Percentiles rank a stretch among this genome's conserved stretches.
phyloP scores from a whole-genome alignment of 2,113 vertebrate species.

The Hypanus sabinus region DNA sequence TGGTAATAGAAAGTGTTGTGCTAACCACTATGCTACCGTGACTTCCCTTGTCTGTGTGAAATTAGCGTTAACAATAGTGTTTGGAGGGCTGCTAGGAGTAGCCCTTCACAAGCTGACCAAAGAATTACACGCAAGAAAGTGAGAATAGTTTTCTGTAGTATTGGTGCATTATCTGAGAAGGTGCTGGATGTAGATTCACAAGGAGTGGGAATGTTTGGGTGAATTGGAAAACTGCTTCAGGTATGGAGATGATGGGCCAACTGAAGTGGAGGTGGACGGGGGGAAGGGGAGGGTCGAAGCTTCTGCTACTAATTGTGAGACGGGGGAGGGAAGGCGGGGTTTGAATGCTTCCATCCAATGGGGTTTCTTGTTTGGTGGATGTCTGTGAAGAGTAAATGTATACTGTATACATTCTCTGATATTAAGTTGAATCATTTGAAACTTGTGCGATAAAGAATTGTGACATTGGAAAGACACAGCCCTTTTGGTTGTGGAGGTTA shows the following conservation, averaged over 20 bases:
- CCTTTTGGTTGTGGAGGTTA: not conserved
- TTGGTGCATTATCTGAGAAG: not conserved
- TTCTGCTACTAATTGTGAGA: too few species aligned
- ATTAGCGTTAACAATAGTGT: not conserved
- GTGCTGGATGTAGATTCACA: not conserved
- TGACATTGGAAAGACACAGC: not conserved
- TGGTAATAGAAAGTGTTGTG: too few species aligned
- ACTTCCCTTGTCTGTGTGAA: not conserved
- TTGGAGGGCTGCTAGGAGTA: not conserved
- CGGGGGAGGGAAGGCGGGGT: too few species aligned
- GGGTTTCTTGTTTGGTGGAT: too few species aligned
- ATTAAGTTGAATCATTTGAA: too few species aligned
- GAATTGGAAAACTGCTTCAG: not conserved
- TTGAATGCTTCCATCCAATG: too few species aligned
- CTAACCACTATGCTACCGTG: too few species aligned
- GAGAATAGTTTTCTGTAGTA: too few species aligned
- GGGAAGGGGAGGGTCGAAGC: too few species aligned
- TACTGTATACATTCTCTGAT: too few species aligned
- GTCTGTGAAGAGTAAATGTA: too few species aligned
- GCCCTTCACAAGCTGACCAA: not conserved
- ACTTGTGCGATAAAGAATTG: not conserved
- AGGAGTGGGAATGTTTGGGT: not conserved
- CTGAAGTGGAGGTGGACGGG: too few species aligned
- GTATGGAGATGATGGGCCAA: not conserved
- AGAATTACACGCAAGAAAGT: not conserved